Base-by-base conservation (phyloP, 37 sponge, comb jelly and placozoan species). In the Haliclona indistincta region DNA sequence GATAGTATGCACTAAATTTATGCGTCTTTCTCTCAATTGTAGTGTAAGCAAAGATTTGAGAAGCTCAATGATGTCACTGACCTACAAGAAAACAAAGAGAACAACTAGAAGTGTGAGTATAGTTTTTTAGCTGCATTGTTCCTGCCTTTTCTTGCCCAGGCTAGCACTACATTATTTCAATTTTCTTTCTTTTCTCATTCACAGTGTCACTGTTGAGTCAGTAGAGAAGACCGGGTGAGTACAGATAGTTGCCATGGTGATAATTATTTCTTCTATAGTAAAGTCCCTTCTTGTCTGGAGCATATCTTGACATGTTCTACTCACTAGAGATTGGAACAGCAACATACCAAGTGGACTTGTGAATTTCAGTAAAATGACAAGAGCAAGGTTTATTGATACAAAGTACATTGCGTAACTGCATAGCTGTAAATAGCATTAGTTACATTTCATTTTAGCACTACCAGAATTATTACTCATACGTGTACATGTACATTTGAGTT, bases 351-450 rank as follows among this genome's bases (percentile, higher is more conserved):
- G 88, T 19, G 89, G 82, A 1, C 83, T 93, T 19, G 90, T 93
- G 63, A 93, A 93, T 86, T 93, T 93, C 55, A 58, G 86, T n/a
- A 93, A 93, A 45, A 88, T 93, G 94, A 84, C 86, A 29, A 84
- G 78, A 71, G 87, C 82, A 42, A 39, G 55, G n/a, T n/a, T n/a
- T n/a, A n/a, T n/a, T n/a, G n/a, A n/a, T n/a, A n/a, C n/a, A n/a
- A n/a, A n/a, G n/a, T n/a, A n/a, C n/a, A n/a, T n/a, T n/a, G n/a
- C n/a, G n/a, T n/a, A n/a, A n/a, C n/a, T 5, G 0, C 26, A 69
- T 32, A 44, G 30, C 23, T 35, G 25, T 6, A 2, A 5, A 56
- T 29, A 2, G 28, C 28, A 2, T 56, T 28, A 56, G 4, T 6
- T 29, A 6, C 29, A 30, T 8, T 56, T 3, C 29, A 6, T n/a